Conservation (phyloP, 2,888 invertebrate genomes). For the Morpho deidamia region DNA sequence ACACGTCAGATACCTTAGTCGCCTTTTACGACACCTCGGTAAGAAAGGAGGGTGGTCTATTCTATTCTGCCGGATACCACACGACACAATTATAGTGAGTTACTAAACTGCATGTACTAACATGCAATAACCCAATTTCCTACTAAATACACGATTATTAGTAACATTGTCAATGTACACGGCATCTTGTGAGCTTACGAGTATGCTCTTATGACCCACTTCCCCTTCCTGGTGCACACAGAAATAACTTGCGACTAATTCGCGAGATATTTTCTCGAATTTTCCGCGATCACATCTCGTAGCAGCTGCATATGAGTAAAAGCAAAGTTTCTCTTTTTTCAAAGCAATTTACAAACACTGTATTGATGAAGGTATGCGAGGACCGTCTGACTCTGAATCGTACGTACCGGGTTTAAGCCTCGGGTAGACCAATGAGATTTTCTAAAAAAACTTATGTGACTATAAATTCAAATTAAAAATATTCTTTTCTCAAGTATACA, state of each 20-base stretch:
- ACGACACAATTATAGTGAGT: too few species aligned
- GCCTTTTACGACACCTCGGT: too few species aligned
- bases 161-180: conserved; percentile 13
- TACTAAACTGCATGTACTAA: too few species aligned
- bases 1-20: too few species aligned
- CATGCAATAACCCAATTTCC: background rate
- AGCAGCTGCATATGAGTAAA: background rate
- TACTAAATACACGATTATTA: conserved; percentile 9
- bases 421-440: too few species aligned
- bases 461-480: too few species aligned
- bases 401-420: background rate
- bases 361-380: too few species aligned
- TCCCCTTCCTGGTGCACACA: conserved; percentile 26
- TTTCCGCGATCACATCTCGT: conserved; percentile 17
- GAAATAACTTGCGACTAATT: conserved; percentile 24
- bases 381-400: background rate
- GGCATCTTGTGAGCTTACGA: conserved; percentile 6
- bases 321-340: too few species aligned
- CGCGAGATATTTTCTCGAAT: conserved; percentile 28
- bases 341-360: background rate
- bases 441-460: too few species aligned
- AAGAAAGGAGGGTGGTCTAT: too few species aligned
- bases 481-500: too few species aligned
- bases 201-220: conserved; percentile 34
- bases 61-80: too few species aligned